Percentiles rank a stretch among this genome's conserved stretches.
These are phyloP conservation scores for Notothenia coriiceps DNA, from an alignment of 2,113 vertebrate genomes.

Conservation along the genomic window DNA sequence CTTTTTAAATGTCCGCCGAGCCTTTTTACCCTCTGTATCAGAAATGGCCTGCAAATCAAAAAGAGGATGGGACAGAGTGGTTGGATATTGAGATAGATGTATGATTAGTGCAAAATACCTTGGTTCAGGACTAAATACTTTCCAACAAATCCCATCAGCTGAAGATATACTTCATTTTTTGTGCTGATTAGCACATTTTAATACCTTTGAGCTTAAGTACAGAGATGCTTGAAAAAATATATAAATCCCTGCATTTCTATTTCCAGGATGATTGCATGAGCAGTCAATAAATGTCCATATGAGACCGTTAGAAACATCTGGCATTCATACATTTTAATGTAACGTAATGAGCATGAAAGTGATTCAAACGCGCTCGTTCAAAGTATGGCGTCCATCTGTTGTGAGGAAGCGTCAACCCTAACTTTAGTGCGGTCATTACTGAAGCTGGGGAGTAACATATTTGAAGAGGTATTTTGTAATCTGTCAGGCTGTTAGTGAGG, in stretches of 20 bases:
- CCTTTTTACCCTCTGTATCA: slow-evolving; percentile 15
- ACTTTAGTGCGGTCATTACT: slow-evolving; percentile 46
- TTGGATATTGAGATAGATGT: background rate
- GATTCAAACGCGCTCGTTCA: slow-evolving; percentile 32
- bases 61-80: background rate
- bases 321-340: slow-evolving; percentile 34
- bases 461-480: slow-evolving; percentile 59
- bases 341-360: slow-evolving; percentile 13
- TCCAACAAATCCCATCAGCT: background rate
- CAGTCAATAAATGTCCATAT: background rate
- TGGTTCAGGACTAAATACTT: too few relatives aligned
- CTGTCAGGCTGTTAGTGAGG: slow-evolving; percentile 46
- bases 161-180: background rate
- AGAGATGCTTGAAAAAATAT: background rate
- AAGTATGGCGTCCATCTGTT: slow-evolving; percentile 16
- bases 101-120: background rate
- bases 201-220: background rate
- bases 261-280: slow-evolving; percentile 1
- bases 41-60: slow-evolving; percentile 27
- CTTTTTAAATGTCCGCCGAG: slow-evolving; percentile 5
- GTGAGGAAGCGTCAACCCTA: slow-evolving; percentile 54
- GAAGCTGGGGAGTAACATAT: slow-evolving; percentile 55
- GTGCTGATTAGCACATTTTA: background rate
- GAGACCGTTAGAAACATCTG: slow-evolving; percentile 27
- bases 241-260: background rate